Evolutionary conservation across 2,888 invertebrate species (phyloP), one percentile per base, ranked within the genome.

Genomic region (Rhodophaea formosa): DNA sequence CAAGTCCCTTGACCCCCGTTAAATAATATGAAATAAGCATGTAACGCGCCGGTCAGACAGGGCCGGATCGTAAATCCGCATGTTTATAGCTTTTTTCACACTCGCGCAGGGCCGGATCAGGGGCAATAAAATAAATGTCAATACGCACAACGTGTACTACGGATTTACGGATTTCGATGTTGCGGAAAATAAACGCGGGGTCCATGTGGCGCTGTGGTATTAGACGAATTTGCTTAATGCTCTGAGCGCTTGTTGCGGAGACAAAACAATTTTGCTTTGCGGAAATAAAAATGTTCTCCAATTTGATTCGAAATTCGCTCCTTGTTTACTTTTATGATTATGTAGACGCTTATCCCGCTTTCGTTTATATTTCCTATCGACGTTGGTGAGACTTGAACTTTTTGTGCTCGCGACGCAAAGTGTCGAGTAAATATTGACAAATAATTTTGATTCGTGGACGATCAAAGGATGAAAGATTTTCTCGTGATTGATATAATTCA

Each of bases 51-150:
- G 68, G 70, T 66, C 69, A 68, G 69, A 68, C 66, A 71, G 70
- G 71, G 71, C 65, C 62, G 62, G 65, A 66, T 70, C 75, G 72
- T 77, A 75, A 77, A 78, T 61, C 61, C 57, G 45, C 53, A 39
- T 69, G 72, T 79, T 80, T 79, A 79, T 61, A 54, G 67, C 63
- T 66, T 71, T 60, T 68, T 71, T 64, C 66, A 64, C 71, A 72
- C 71, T 73, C 63, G 66, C 68, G 63, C 62, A 66, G 69, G 63
- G 66, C 66, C 56, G 64, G 62, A 67, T 67, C 66, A 54, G 43
- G 60, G 45, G 55, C 63, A 59, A 69, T 77, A 76, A 76, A 77
- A 71, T 75, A 73, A 76, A 77, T 71, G 77, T 69, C 75, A 71
- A 74, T 74, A 73, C 70, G 67, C 63, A 59, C 66, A 64, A 32